A percentile compares a stretch with the other conserved stretches of the same genome.
phyloP scores from a whole-genome alignment of 1,140 invertebrate species.

The Eurosta solidaginis region DNA sequence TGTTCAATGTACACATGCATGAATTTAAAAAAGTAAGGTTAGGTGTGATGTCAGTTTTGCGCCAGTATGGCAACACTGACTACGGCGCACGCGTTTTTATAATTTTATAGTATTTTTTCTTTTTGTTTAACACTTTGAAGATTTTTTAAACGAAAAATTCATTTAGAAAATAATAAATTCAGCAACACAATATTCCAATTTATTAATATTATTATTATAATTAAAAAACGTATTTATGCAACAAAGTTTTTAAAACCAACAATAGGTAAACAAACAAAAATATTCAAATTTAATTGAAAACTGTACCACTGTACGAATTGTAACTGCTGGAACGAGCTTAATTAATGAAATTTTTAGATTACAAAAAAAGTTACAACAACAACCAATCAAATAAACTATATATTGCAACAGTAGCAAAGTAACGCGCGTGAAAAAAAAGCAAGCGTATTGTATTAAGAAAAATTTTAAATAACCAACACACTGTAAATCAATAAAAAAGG shows the following conservation, averaged over 20 bases:
- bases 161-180: too few relatives aligned
- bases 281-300: not conserved
- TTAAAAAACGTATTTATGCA: not conserved
- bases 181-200: too few relatives aligned
- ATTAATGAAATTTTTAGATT: constrained; percentile 12
- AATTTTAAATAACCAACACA: not conserved
- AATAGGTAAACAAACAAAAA: not conserved
- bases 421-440: not conserved
- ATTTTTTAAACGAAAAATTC: too few relatives aligned
- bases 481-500: not conserved
- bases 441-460: not conserved
- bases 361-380: not conserved
- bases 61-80: too few relatives aligned
- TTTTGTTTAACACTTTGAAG: too few relatives aligned
- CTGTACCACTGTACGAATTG: not conserved
- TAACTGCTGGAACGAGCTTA: constrained; percentile 16
- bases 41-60: too few relatives aligned
- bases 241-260: not conserved
- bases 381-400: not conserved
- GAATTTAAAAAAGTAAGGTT: too few relatives aligned
- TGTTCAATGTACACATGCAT: too few relatives aligned
- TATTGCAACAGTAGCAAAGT: not conserved
- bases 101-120: too few relatives aligned
- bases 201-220: too few relatives aligned
- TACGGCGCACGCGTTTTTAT: too few relatives aligned